A percentile compares a stretch with the other conserved stretches of the same genome.
These are phyloP conservation scores for Neria commutata DNA, from an alignment of 2,888 invertebrate species.

Conservation along the genomic window DNA sequence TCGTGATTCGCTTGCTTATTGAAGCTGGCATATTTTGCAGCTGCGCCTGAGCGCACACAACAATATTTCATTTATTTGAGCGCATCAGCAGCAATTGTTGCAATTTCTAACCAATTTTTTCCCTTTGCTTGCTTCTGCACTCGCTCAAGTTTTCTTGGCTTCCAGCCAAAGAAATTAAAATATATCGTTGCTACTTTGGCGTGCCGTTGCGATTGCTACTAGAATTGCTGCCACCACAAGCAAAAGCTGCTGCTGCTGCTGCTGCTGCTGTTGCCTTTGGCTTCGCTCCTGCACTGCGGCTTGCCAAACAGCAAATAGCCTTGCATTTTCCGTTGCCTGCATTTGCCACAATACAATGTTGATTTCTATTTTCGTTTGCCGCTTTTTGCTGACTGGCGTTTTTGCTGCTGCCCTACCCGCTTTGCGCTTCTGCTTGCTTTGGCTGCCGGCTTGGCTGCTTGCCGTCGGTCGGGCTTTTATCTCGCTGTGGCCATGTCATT, in stretches of 20 bases:
- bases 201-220: not conserved
- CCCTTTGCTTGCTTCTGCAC: not conserved
- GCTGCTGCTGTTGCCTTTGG: not conserved
- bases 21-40: slow-evolving; percentile 3
- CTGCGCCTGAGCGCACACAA: slow-evolving; percentile 8
- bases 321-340: not conserved
- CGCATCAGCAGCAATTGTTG: slow-evolving; percentile 26
- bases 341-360: not conserved
- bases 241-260: not conserved
- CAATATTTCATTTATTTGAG: slow-evolving; percentile 24
- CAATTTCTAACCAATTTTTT: not conserved
- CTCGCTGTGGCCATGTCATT: slow-evolving; percentile 16
- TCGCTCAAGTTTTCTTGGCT: not conserved
- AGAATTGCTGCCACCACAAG: not conserved
- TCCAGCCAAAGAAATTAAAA: slow-evolving; percentile 9
- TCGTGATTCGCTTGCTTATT: no score
- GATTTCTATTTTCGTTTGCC: not conserved
- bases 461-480: not conserved
- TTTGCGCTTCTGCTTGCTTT: no score
- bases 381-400: not conserved
- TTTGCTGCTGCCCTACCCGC: not conserved
- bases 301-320: not conserved
- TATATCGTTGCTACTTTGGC: not conserved
- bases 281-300: no score
- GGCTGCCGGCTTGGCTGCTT: not conserved